These are phyloP conservation scores for Lineus longissimus DNA, from an alignment of 1,140 invertebrate species.

Conservation along the genomic window DNA sequence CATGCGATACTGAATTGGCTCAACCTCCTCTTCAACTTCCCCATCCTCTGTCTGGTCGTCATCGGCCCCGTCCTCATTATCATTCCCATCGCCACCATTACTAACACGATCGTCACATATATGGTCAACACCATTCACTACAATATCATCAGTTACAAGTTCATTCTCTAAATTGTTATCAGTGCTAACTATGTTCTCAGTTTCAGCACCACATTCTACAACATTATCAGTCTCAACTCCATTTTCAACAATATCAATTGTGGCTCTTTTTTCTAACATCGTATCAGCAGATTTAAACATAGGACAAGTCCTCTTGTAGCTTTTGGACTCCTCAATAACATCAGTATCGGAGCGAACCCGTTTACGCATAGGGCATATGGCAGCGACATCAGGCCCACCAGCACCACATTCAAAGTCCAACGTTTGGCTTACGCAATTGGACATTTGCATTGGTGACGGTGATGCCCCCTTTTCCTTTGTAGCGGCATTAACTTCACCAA, in stretches of 20 bases:
- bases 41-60: constrained; percentile 19
- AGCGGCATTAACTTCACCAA: no score
- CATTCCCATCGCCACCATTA: constrained; percentile 22
- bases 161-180: neutral
- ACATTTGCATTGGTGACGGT: constrained; percentile 27
- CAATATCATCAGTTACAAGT: constrained; percentile 24
- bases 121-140: neutral
- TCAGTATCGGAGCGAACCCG: neutral
- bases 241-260: neutral
- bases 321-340: neutral
- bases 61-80: constrained; percentile 14
- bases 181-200: no score
- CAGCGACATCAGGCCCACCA: constrained; percentile 1
- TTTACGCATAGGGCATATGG: neutral
- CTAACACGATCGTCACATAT: constrained; percentile 22
- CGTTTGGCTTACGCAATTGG: constrained; percentile 24
- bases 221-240: neutral
- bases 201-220: neutral
- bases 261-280: neutral
- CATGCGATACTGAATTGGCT: neutral
- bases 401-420: constrained; percentile 28
- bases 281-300: neutral
- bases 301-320: neutral
- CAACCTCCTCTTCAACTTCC: constrained; percentile 17
- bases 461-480: neutral